Conservation (phyloP, 2,888 invertebrate genomes). For the Glyphotaelius pellucidus region DNA sequence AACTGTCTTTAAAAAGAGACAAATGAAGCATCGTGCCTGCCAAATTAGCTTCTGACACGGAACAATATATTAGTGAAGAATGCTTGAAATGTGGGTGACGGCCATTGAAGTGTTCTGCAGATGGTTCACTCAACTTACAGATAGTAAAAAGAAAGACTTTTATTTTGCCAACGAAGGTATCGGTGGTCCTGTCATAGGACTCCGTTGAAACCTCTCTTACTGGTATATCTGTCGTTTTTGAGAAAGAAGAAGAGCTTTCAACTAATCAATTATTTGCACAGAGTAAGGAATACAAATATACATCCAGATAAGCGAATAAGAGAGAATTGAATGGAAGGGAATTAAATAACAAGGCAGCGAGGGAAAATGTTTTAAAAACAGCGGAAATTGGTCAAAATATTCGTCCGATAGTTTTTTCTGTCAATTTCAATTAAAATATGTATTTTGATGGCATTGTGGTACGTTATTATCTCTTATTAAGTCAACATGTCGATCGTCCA, state of each 20-base stretch:
- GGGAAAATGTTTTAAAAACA: too few species aligned
- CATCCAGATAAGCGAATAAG: too few species aligned
- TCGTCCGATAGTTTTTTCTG: too few species aligned
- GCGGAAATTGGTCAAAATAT: too few species aligned
- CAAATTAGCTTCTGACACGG: constrained; percentile 25
- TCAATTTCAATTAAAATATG: too few species aligned
- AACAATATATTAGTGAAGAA: constrained; percentile 42
- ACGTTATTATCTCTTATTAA: neutral
- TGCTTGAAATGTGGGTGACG: constrained; percentile 10
- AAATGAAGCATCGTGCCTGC: constrained; percentile 21
- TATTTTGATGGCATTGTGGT: too few species aligned
- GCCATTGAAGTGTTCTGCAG: neutral
- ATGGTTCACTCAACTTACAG: neutral
- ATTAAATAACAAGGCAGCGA: too few species aligned
- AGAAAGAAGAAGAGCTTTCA: neutral
- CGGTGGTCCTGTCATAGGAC: neutral
- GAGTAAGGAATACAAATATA: neutral
- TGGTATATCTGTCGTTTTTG: neutral
- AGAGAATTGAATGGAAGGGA: too few species aligned
- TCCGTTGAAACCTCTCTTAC: neutral
- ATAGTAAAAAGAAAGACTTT: neutral
- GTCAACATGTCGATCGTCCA: too few species aligned
- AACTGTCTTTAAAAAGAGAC: constrained; percentile 23
- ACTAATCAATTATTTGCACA: neutral
- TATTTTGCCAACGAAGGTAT: neutral